Percentiles rank a stretch among this genome's conserved stretches.
Evolutionary conservation across 2,113 vertebrate genomes (phyloP).

Genomic region (Hydrolagus affinis): DNA sequence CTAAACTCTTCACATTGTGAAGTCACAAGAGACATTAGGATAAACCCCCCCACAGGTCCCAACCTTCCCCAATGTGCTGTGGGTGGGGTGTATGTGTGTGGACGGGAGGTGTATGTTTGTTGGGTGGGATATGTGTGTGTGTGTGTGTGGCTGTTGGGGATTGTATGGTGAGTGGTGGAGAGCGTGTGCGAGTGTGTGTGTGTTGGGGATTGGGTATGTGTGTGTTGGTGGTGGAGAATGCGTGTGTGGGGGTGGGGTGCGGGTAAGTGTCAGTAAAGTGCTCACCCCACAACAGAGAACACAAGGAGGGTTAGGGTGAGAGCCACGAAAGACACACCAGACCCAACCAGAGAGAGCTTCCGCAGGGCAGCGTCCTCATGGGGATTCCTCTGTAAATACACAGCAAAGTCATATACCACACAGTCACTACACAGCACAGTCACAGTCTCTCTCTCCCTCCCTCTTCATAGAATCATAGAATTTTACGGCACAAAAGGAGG

Average conservation of each 20-base stretch:
- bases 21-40: too few species aligned
- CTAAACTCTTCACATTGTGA: too few species aligned
- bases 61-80: too few species aligned
- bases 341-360: conserved; percentile 77
- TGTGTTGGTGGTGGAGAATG: too few species aligned
- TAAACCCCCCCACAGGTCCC: too few species aligned
- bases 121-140: background rate
- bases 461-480: too few species aligned
- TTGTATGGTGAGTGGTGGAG: background rate
- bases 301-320: conserved; percentile 76
- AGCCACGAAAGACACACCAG: conserved; percentile 78
- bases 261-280: background rate
- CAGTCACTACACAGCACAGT: too few species aligned
- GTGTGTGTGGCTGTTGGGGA: too few species aligned
- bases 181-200: background rate
- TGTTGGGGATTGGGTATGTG: too few species aligned
- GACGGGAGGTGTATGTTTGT: background rate
- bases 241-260: background rate
- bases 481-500: too few species aligned
- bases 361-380: conserved; percentile 66
- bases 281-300: conserved; percentile 78
- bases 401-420: background rate
- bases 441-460: too few species aligned
- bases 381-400: conserved; percentile 54
- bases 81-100: too few species aligned